phyloP scores from a whole-genome alignment of 2,113 vertebrate species.

The Probosciger aterrimus region DNA sequence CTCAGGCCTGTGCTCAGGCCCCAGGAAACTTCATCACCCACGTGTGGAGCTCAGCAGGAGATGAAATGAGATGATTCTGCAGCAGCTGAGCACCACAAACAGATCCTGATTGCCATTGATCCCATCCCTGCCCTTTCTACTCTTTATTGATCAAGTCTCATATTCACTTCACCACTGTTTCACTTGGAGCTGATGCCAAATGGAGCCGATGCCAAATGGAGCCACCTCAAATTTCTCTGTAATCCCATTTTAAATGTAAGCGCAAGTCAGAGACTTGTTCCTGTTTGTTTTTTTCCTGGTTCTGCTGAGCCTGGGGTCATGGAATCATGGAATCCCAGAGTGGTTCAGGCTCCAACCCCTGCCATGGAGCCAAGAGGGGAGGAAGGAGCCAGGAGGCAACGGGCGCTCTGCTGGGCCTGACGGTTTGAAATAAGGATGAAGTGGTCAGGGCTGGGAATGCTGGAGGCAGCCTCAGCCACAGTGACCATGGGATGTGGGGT shows the following conservation, averaged over 20 bases:
- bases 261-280: neutral
- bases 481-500: too few relatives aligned
- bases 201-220: neutral
- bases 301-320: neutral
- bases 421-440: neutral
- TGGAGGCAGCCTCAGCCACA: neutral
- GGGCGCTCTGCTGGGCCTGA: neutral
- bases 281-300: fast-evolving
- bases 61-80: fast-evolving
- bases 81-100: neutral
- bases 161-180: neutral
- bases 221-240: neutral
- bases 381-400: neutral
- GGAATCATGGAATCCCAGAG: neutral
- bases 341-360: neutral
- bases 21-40: neutral
- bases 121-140: neutral
- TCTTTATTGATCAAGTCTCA: slow-evolving; percentile 33
- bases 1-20: neutral
- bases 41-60: neutral
- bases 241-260: neutral
- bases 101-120: neutral
- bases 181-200: neutral
- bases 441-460: too few relatives aligned
- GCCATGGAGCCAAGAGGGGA: neutral